Base-by-base conservation (phyloP, 2,113 vertebrate genomes). In the Eulemur macaco region DNA sequence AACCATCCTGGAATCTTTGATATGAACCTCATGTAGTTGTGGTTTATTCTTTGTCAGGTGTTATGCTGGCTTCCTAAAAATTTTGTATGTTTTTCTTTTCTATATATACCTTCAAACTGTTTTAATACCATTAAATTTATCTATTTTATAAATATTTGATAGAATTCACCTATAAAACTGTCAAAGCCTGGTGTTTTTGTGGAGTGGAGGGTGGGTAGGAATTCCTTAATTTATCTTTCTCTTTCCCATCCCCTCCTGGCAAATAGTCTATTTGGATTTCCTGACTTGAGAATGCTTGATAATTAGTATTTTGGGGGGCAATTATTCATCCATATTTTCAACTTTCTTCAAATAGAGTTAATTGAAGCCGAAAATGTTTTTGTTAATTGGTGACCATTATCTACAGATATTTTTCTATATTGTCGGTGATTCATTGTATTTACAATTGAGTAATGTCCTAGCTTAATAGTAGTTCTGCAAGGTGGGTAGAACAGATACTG, bases 231-330 rank as follows among this genome's bases (percentile, higher is more conserved):
- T 85, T 64, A 5, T 85, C 18, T 50, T 34, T 74, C 29, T 78
- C 50, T 81, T 66, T 82, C 39, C 89, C 18, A 29, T 77, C 14
- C 31, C 14, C 42, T 91, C 8, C 39, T 63, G 31, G 31, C n/a
- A 66, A 84, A 21, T 76, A 92, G 54, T 93, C 63, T 95, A 0
- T 95, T 77, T 74, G 37, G 42, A 63, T 74, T 89, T 96, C 87
- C 64, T 94, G 73, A 95, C 31, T 92, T 47, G 63, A 52, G 29
- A 14, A 27, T 52, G 25, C 20, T 94, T 60, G 12, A 12, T 81
- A 68, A 86, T 84, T 56, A 92, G 42, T 88, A 85, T 74, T 80
- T 86, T 84, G 45, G 88, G 66, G 66, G 85, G 21, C 29, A 96
- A 25, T 69, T n/a, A 81, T 81, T 84, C 54, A 47, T 91, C 21